Conservation (phyloP, 2,888 invertebrate genomes). For the Holacanthella duospinosa region DNA sequence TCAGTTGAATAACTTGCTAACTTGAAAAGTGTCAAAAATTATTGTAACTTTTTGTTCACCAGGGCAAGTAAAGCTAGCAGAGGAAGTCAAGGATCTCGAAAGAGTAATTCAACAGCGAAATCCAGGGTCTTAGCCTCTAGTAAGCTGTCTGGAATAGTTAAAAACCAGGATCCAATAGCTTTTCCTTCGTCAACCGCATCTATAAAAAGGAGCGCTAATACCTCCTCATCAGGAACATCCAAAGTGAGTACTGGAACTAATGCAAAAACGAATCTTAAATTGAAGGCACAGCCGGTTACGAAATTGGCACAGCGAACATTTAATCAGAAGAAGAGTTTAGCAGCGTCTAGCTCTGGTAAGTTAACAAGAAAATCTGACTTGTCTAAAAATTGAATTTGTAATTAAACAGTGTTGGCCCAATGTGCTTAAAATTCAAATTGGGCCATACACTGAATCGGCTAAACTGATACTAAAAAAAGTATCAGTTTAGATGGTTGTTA, state of each 20-base stretch:
- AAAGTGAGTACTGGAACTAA: constrained; percentile 32
- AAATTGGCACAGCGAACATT: not conserved
- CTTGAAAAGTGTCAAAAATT: too few relatives aligned
- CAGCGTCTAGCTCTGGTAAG: constrained; percentile 7
- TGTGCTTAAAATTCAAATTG: too few relatives aligned
- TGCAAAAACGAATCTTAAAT: constrained; percentile 33
- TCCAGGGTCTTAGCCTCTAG: constrained; percentile 12
- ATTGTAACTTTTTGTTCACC: too few relatives aligned
- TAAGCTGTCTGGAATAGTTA: constrained; percentile 9
- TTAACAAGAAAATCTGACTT: too few relatives aligned
- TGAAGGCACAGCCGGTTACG: not conserved
- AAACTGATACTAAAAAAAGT: too few relatives aligned
- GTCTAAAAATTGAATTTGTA: too few relatives aligned
- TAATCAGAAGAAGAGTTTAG: not conserved
- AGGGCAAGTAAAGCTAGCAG: constrained; percentile 13
- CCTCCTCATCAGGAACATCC: constrained; percentile 29
- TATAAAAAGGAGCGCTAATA: constrained; percentile 51
- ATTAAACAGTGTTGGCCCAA: too few relatives aligned
- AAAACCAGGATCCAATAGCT: constrained; percentile 39
- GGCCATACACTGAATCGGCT: too few relatives aligned
- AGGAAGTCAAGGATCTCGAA: constrained; percentile 9
- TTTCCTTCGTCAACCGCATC: constrained; percentile 48
- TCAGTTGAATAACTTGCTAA: not conserved
- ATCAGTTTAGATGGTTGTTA: too few relatives aligned
- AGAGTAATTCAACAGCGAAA: not conserved